Conservation (phyloP, 1,140 invertebrate genomes). For the Eumaeus atala region DNA sequence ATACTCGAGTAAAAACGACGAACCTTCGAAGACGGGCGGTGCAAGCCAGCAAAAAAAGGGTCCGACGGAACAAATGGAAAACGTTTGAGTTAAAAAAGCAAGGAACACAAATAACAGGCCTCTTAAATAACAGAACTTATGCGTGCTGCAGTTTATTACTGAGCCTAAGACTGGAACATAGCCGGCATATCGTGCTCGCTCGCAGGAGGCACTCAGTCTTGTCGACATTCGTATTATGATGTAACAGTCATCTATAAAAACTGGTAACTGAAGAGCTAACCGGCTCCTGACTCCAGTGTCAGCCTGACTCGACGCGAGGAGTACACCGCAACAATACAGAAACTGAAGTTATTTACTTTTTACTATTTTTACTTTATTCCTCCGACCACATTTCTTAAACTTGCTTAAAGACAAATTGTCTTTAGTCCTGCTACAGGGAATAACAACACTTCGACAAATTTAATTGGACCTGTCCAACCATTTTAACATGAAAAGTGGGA, state of each 20-base stretch:
- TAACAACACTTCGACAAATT: no score
- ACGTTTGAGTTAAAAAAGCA: conserved; percentile 44
- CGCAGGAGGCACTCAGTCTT: conserved; percentile 41
- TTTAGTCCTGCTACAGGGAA: no score
- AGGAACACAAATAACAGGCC: conserved; percentile 56
- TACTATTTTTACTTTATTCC: no score
- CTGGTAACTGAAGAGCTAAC: conserved; percentile 52
- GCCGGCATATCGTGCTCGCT: conserved; percentile 64
- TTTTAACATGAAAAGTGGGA: no score
- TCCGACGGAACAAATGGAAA: conserved; percentile 70
- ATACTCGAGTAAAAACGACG: conserved; percentile 49
- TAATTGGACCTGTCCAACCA: no score
- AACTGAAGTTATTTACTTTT: no score
- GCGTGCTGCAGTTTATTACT: conserved; percentile 29
- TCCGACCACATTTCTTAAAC: no score
- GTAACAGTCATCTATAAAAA: conserved; percentile 57
- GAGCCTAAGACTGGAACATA: conserved; percentile 37
- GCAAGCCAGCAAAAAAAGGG: conserved; percentile 63
- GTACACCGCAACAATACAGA: background rate
- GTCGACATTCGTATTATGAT: conserved; percentile 43
- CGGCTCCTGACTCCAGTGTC: conserved; percentile 39
- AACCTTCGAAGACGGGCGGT: conserved; percentile 58
- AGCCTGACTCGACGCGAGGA: conserved; percentile 17
- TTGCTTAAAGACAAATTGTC: no score
- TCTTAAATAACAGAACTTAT: conserved; percentile 61